Evolutionary conservation across 2,797 vertebrate genomes (phyloP).

Genomic region (Pseudochirops corinnae): DNA sequence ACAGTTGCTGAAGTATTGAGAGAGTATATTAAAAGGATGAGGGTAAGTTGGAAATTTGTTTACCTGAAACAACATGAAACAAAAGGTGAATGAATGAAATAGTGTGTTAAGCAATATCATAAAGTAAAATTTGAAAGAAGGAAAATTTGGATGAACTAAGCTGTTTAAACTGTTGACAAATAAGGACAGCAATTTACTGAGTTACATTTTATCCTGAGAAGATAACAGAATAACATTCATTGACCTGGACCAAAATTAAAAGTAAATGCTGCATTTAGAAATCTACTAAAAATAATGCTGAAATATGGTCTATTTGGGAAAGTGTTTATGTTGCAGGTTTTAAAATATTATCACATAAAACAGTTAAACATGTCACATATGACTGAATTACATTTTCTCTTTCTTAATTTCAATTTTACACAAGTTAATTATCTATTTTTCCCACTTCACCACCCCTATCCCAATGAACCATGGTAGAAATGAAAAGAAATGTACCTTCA

Average conservation of each 20-base stretch:
- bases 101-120: not conserved
- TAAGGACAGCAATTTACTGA: not conserved
- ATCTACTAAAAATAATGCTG: not conserved
- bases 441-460: not conserved
- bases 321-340: not conserved
- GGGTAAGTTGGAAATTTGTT: conserved; percentile 87
- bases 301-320: not conserved
- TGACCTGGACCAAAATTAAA: not conserved
- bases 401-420: not conserved
- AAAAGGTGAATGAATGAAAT: not conserved
- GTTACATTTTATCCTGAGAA: not conserved
- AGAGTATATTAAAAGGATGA: conserved; percentile 88
- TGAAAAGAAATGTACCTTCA: not conserved
- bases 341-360: not conserved
- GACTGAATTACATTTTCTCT: not conserved
- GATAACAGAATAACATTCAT: not conserved
- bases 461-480: not conserved
- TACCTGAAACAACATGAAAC: not conserved
- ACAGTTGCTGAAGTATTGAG: conserved; percentile 91
- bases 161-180: not conserved
- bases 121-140: not conserved
- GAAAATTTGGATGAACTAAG: not conserved
- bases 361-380: not conserved
- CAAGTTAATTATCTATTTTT: not conserved
- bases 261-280: not conserved